phyloP scores from a whole-genome alignment of 2,113 vertebrate genomes.

The Triplophysa dalaica region DNA sequence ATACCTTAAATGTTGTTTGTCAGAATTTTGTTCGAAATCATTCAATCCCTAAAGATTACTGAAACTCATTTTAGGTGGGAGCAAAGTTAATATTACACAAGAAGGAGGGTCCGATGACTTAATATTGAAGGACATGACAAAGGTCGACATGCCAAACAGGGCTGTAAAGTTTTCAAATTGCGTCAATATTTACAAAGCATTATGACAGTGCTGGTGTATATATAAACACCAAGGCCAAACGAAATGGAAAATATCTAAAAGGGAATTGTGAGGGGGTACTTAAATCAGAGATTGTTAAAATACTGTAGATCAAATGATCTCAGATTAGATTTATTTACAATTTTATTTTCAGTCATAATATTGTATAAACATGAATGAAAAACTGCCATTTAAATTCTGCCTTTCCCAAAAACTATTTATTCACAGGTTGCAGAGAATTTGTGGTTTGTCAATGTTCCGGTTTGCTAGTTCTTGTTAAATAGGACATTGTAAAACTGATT shows the following conservation, averaged over 20 bases:
- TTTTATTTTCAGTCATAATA: too few relatives aligned
- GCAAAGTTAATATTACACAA: conserved; percentile 41
- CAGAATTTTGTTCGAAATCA: not conserved
- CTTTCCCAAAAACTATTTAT: too few relatives aligned
- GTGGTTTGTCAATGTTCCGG: too few relatives aligned
- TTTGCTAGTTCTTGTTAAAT: too few relatives aligned
- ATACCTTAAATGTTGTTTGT: not conserved
- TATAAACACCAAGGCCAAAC: conserved; percentile 12
- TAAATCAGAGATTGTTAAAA: not conserved
- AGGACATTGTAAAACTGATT: not conserved
- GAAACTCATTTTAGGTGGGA: conserved; percentile 7
- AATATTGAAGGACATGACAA: conserved; percentile 31
- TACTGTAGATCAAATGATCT: not conserved
- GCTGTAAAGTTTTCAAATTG: conserved; percentile 25
- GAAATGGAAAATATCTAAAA: not conserved
- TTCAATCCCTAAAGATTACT: not conserved
- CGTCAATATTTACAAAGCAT: conserved; percentile 37
- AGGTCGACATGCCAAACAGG: conserved; percentile 27
- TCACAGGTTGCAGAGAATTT: too few relatives aligned
- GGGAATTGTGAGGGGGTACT: not conserved
- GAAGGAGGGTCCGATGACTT: conserved; percentile 36
- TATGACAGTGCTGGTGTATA: conserved; percentile 11
- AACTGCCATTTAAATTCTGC: too few relatives aligned
- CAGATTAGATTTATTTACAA: not conserved
- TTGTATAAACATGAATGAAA: too few relatives aligned